phyloP scores from a whole-genome alignment of 2,888 invertebrate species.

The Eupithecia centaureata region DNA sequence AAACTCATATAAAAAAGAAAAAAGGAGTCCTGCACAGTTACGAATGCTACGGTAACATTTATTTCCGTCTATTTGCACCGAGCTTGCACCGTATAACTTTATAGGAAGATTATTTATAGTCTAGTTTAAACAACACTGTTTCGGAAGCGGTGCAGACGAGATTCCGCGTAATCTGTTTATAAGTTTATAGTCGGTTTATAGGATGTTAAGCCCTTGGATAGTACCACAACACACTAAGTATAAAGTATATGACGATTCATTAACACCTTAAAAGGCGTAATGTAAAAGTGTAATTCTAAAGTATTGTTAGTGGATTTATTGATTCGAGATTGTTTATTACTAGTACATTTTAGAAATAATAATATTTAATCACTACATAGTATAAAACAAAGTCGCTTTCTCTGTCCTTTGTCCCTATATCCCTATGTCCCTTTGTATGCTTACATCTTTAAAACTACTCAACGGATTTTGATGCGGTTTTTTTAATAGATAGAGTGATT shows the following conservation, averaged over 20 bases:
- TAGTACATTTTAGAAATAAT: too few species aligned
- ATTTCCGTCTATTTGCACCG: not conserved
- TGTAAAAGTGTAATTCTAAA: too few species aligned
- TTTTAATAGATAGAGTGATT: too few species aligned
- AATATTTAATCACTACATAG: too few species aligned
- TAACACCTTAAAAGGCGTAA: too few species aligned
- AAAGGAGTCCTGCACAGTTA: not conserved
- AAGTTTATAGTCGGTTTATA: slow-evolving; percentile 1
- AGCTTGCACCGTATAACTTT: slow-evolving; percentile 6
- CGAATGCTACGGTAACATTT: not conserved
- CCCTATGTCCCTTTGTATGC: too few species aligned
- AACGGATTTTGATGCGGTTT: too few species aligned
- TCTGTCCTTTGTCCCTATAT: too few species aligned
- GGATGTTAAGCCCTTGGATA: not conserved
- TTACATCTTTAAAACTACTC: too few species aligned
- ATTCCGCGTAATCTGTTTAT: slow-evolving; percentile 12
- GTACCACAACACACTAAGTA: not conserved
- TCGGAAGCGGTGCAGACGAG: slow-evolving; percentile 25
- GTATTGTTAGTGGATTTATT: not conserved
- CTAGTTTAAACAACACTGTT: slow-evolving; percentile 11
- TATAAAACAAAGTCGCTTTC: too few species aligned
- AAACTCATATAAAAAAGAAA: not conserved
- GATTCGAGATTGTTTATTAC: not conserved
- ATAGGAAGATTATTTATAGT: slow-evolving; percentile 19
- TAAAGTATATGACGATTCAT: not conserved